Base-by-base conservation (phyloP, 2,113 vertebrate species). In the Apeltes quadracus region DNA sequence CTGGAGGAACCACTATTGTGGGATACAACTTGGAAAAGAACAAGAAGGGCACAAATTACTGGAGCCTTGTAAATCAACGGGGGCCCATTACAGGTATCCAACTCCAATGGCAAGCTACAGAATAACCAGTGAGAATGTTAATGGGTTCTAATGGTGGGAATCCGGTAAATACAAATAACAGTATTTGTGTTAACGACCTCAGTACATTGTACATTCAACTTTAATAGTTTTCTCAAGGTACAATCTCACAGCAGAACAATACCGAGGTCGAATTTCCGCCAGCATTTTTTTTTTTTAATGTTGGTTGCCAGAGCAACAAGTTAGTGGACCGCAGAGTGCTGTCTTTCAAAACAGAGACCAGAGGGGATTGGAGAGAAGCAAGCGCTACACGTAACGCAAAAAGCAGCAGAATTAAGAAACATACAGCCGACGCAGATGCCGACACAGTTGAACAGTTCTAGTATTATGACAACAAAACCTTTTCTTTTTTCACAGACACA, bases 11-110 rank as follows among this genome's bases (percentile, higher is more conserved):
- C 74, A 91, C 80, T 69, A 93, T 97, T 62, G 59, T 94, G 51
- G 96, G 97, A 22, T 98, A 97, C 77, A 79, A 94, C 0, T 14
- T 97, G 50, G 96, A 98, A 78, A 98, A 96, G 69, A 93, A 95
- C 64, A 96, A 95, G 90, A 95, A 92, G 71, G 96, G 96, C 1
- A 95, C 94, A 20, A 90, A 82, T 61, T 83, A 90, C 38, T 98
- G 96, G 97, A 93, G 82, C 16, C 88, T 93, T 14, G 94, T 95
- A 75, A 94, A 93, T 54, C 94, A 86, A 64, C 91, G 75, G 0
- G 82, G 84, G 43, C 95, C 93, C 0, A 59, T 95, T 72, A 73
- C 88, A 84, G 96, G 96, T 97, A 79, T 71, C 4, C 10, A 27
- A 7, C 22, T 25, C 5, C 11, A 27, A 43, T 65, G 4, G 22